Evolutionary conservation across 37 sponge, comb jelly and placozoan genomes (phyloP).

Genomic region (Agelas oroides): DNA sequence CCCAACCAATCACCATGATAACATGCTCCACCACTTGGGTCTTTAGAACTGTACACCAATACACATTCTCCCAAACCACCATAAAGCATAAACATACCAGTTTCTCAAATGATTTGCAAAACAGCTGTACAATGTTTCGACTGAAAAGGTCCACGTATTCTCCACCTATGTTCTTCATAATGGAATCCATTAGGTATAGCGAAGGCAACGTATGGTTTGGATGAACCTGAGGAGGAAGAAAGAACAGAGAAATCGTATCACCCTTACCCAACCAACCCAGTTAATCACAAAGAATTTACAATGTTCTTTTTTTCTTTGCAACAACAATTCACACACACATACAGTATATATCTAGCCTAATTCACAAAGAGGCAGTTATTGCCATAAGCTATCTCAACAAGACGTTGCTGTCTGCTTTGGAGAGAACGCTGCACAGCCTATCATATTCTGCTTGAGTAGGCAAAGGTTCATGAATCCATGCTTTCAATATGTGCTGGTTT

Average conservation of each 20-base stretch:
- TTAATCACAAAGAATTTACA: too few species aligned
- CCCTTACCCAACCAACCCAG: too few species aligned
- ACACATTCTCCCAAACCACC: too few species aligned
- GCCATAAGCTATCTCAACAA: not conserved
- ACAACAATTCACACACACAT: too few species aligned
- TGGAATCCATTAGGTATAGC: conserved; percentile 95
- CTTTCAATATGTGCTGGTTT: too few species aligned
- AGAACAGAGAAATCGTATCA: conserved; percentile 2
- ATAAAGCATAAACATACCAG: conserved; percentile 69
- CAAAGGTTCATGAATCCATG: too few species aligned
- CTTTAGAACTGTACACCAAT: too few species aligned
- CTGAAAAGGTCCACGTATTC: conserved; percentile 74
- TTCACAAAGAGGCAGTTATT: too few species aligned
- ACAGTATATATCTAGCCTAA: too few species aligned
- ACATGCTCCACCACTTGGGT: too few species aligned
- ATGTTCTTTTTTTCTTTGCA: too few species aligned
- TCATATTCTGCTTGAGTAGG: not conserved
- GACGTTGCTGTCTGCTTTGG: not conserved
- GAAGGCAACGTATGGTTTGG: conserved; percentile 85
- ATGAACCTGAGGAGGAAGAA: conserved; percentile 59
- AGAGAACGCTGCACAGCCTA: not conserved
- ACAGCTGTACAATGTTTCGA: conserved; percentile 75
- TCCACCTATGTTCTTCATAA: conserved; percentile 92
- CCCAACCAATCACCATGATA: too few species aligned
- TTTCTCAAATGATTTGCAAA: conserved; percentile 86